Percentiles rank a stretch among this genome's conserved stretches.
Evolutionary conservation across 2,888 invertebrate species (phyloP).

Genomic region (Brassicogethes aeneus): DNA sequence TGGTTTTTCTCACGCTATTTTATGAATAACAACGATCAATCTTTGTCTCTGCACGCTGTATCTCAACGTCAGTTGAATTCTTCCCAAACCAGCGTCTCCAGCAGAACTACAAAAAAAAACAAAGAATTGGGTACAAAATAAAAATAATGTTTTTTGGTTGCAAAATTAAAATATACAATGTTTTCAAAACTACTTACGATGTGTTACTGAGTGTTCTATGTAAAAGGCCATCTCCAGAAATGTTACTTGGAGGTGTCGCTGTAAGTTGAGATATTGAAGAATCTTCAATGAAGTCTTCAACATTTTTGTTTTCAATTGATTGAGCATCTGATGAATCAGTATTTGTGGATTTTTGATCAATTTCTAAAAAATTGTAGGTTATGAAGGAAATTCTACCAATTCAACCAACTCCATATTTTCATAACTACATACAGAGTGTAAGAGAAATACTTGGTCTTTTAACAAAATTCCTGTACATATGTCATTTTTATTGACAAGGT

Average conservation of each 20-base stretch:
- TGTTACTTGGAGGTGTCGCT: conserved; percentile 34
- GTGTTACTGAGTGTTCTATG: conserved; percentile 37
- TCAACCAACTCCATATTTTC: too few relatives aligned
- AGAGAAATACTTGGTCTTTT: too few relatives aligned
- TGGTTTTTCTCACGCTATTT: conserved; percentile 65
- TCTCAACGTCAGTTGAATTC: conserved; percentile 75
- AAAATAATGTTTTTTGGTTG: conserved; percentile 5
- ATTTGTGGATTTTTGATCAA: too few relatives aligned
- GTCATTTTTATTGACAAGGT: too few relatives aligned
- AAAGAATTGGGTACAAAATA: conserved; percentile 5
- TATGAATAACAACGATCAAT: conserved; percentile 77
- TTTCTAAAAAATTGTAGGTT: too few relatives aligned
- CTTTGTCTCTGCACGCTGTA: conserved; percentile 79
- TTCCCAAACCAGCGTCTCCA: conserved; percentile 68
- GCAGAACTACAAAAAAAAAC: conserved; percentile 50
- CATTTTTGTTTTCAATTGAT: conserved; percentile 19
- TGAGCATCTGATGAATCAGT: conserved; percentile 5
- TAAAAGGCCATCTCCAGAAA: conserved; percentile 22
- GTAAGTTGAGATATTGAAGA: conserved; percentile 23
- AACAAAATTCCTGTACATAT: too few relatives aligned
- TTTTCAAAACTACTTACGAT: conserved; percentile 34
- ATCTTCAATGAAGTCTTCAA: conserved; percentile 35
- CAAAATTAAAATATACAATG: conserved; percentile 1
- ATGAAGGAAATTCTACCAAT: too few relatives aligned
- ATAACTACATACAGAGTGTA: too few relatives aligned